These are phyloP conservation scores for Drosophila setosimentum DNA, from an alignment of 2,888 invertebrate species.

Conservation along the genomic window DNA sequence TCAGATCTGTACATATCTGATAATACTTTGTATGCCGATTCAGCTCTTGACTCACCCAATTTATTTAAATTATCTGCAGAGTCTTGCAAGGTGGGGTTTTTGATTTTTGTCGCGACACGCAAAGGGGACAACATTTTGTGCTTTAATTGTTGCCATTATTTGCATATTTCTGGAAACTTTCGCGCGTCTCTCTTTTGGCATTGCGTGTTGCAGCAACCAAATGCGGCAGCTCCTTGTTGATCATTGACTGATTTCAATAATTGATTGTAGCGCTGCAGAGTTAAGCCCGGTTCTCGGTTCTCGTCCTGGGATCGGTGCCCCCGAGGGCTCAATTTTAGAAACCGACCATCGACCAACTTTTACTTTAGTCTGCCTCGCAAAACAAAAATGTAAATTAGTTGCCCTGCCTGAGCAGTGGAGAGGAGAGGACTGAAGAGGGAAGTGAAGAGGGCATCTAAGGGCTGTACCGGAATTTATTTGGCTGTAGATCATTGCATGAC, in stretches of 20 bases:
- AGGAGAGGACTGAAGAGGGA: background rate
- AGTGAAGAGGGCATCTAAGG: background rate
- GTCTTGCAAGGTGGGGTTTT: background rate
- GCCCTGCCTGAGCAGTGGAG: slow-evolving; percentile 3
- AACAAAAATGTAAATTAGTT: slow-evolving; percentile 76
- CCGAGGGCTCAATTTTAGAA: slow-evolving; percentile 72
- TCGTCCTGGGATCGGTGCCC: slow-evolving; percentile 27
- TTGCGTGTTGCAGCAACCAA: slow-evolving; percentile 51
- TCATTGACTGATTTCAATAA: slow-evolving; percentile 76
- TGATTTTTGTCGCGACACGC: slow-evolving; percentile 15
- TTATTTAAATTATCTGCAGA: background rate
- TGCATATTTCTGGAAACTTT: slow-evolving; percentile 50
- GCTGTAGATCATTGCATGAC: slow-evolving; percentile 68
- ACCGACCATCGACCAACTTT: slow-evolving; percentile 56
- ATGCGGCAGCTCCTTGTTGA: slow-evolving; percentile 63
- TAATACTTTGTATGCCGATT: background rate
- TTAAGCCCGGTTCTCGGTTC: slow-evolving; percentile 6
- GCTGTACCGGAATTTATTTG: slow-evolving; percentile 58
- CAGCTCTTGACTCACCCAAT: background rate
- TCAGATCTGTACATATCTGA: background rate
- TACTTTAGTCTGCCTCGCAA: slow-evolving; percentile 55
- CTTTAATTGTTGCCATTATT: slow-evolving; percentile 62
- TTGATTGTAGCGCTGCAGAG: slow-evolving; percentile 57
- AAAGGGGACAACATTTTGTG: slow-evolving; percentile 33
- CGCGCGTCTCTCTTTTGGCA: slow-evolving; percentile 19